These are phyloP conservation scores for Xiphophorus couchianus DNA, from an alignment of 2,113 vertebrate genomes.

Conservation along the genomic window DNA sequence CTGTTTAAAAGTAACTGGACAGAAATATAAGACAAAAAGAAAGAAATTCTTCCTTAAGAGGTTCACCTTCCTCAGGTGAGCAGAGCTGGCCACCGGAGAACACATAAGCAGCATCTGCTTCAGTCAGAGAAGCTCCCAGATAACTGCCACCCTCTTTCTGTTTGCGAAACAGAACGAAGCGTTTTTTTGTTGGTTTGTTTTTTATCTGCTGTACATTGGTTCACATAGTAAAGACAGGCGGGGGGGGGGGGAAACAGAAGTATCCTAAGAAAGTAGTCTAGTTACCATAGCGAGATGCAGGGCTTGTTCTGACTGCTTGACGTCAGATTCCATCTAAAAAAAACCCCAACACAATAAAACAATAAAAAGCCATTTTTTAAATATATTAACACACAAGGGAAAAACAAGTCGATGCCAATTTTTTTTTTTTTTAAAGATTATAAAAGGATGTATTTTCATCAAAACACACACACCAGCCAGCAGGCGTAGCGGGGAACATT, in stretches of 20 bases:
- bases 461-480: constrained; percentile 86
- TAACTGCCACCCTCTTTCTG: constrained; percentile 82
- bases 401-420: background rate
- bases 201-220: too few relatives aligned
- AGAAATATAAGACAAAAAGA: background rate
- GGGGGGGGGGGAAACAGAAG: background rate
- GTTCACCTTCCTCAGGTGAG: constrained; percentile 87
- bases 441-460: background rate
- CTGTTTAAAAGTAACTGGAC: background rate
- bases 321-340: constrained; percentile 89
- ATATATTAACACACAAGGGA: background rate
- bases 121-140: constrained; percentile 85
- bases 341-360: background rate
- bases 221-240: background rate
- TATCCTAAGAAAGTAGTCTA: background rate
- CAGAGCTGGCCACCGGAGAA: constrained; percentile 83
- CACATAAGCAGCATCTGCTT: constrained; percentile 84
- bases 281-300: constrained; percentile 83
- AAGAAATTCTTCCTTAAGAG: background rate
- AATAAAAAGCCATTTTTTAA: too few relatives aligned
- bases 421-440: background rate
- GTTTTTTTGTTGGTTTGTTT: too few relatives aligned
- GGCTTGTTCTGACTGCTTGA: constrained; percentile 89
- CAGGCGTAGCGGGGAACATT: constrained; percentile 86
- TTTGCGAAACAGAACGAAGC: constrained; percentile 8